phyloP scores from a whole-genome alignment of 2,888 invertebrate genomes.

The Drosophila pegasa region DNA sequence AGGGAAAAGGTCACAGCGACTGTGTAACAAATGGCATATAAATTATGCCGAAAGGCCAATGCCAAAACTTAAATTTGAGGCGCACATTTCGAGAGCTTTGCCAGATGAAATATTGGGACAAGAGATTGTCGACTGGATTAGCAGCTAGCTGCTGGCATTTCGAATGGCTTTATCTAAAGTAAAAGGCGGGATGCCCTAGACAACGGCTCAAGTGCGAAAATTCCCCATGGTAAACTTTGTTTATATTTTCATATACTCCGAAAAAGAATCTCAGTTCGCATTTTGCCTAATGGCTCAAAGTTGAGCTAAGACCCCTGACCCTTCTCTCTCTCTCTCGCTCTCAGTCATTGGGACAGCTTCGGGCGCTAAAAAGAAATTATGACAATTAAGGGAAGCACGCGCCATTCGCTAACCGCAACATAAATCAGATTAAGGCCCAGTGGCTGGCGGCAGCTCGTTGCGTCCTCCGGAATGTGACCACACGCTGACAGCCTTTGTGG shows the following conservation, averaged over 20 bases:
- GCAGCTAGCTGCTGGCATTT: slow-evolving; percentile 4
- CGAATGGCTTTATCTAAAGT: not conserved
- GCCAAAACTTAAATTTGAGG: slow-evolving; percentile 43
- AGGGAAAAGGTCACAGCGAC: slow-evolving; percentile 40
- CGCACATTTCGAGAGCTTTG: slow-evolving; percentile 15
- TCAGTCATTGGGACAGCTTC: slow-evolving; percentile 19
- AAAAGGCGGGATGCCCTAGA: too few species aligned
- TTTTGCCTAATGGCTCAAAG: not conserved
- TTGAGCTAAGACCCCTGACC: slow-evolving; percentile 4
- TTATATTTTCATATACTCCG: not conserved
- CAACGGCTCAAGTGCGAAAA: not conserved
- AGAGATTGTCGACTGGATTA: slow-evolving; percentile 13
- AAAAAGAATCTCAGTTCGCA: not conserved
- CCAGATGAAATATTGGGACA: slow-evolving; percentile 11
- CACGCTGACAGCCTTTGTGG: slow-evolving; percentile 68
- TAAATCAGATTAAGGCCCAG: slow-evolving; percentile 61
- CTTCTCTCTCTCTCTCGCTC: not conserved
- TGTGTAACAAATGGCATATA: slow-evolving; percentile 45
- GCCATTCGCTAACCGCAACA: slow-evolving; percentile 47
- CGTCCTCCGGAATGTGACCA: slow-evolving; percentile 42
- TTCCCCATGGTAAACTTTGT: not conserved
- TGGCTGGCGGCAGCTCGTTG: slow-evolving; percentile 1
- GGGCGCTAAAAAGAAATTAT: slow-evolving; percentile 64
- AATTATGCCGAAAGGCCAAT: slow-evolving; percentile 63
- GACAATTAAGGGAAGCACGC: slow-evolving; percentile 66